These are phyloP conservation scores for Porites australiensis DNA, from an alignment of 64 coral and sea anemone species.

Conservation along the genomic window DNA sequence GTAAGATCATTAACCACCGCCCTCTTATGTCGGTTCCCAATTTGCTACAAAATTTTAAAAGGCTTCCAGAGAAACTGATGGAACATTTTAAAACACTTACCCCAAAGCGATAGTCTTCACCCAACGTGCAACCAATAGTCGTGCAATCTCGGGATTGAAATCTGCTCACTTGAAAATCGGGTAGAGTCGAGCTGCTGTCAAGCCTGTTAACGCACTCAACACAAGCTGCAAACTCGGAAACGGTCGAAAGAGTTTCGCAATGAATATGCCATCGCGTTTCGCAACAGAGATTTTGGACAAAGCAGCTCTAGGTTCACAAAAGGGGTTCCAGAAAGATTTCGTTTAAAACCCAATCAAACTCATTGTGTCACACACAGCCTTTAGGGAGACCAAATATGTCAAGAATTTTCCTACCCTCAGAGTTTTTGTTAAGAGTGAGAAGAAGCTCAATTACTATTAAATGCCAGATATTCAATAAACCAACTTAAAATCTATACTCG, in stretches of 20 bases:
- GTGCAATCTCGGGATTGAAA: neutral
- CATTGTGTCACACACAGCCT: neutral
- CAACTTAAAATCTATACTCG: neutral
- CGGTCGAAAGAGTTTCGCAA: neutral
- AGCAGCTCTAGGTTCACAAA: neutral
- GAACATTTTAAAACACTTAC: neutral
- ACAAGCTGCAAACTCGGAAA: neutral
- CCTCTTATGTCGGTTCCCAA: neutral
- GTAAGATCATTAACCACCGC: neutral
- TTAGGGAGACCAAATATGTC: neutral
- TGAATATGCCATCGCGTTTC: neutral
- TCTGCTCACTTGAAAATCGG: neutral
- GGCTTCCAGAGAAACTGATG: too few relatives aligned
- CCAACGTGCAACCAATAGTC: neutral
- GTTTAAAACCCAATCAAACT: conserved; percentile 40
- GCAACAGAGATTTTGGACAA: neutral
- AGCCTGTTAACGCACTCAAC: neutral
- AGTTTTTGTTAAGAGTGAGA: neutral
- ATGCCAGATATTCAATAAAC: neutral
- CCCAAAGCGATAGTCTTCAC: neutral
- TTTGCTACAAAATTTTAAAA: too few relatives aligned
- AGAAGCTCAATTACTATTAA: too few relatives aligned
- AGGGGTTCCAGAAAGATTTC: neutral
- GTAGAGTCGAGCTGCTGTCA: neutral
- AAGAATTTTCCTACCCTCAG: neutral